These are phyloP conservation scores for Anguilla rostrata DNA, from an alignment of 2,113 vertebrate species.

Conservation along the genomic window DNA sequence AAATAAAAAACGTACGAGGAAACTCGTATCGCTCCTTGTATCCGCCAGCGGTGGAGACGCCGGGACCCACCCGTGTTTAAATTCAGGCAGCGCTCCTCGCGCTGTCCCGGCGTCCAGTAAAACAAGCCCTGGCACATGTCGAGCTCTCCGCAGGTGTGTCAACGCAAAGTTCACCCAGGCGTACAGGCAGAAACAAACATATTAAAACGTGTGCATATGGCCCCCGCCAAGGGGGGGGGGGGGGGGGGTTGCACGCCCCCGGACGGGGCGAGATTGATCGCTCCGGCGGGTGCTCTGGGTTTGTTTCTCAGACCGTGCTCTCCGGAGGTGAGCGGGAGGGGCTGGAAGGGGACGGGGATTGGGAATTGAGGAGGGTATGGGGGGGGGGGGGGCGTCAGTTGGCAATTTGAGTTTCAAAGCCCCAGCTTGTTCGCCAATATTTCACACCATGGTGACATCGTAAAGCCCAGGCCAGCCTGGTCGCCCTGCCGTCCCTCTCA, in stretches of 20 bases:
- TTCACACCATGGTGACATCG: conserved; percentile 79
- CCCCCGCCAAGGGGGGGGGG: not conserved
- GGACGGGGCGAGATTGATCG: not conserved
- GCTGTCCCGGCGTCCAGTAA: not conserved
- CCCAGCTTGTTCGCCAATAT: conserved; percentile 73
- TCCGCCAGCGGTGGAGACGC: not conserved
- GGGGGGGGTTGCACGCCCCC: not conserved
- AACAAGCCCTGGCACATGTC: not conserved
- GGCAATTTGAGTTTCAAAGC: conserved; percentile 69
- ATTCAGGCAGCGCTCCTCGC: not conserved
- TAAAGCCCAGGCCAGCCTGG: conserved; percentile 73
- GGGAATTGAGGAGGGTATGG: conserved; percentile 11
- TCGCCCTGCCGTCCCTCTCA: conserved; percentile 71
- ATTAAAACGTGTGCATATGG: not conserved
- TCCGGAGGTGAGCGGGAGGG: conserved; percentile 34
- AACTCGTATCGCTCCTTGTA: not conserved
- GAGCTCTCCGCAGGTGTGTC: not conserved
- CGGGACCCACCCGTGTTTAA: not conserved
- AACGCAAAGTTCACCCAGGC: not conserved
- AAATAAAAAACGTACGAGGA: not conserved
- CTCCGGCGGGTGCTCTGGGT: not conserved
- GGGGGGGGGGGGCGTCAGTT: conserved; percentile 42
- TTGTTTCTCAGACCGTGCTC: not conserved
- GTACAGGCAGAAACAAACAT: not conserved
- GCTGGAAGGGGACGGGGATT: conserved; percentile 30